A percentile compares a stretch with the other conserved stretches of the same genome.
Conservation (phyloP, 2,797 vertebrate genomes). For the Myotis findleyi region DNA sequence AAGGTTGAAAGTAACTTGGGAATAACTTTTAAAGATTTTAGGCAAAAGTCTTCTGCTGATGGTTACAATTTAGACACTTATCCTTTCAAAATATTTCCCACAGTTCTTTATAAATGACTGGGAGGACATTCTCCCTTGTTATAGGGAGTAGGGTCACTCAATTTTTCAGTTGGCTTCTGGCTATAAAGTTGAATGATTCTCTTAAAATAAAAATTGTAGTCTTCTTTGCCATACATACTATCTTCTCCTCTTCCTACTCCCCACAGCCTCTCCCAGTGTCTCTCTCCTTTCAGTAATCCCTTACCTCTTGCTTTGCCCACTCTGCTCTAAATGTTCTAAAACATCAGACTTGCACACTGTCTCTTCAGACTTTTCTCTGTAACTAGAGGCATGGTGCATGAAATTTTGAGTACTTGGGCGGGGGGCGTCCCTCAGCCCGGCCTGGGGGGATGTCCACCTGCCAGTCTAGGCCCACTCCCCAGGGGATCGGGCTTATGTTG, state of each 20-base stretch:
- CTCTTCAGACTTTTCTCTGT: background rate
- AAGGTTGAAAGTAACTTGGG: background rate
- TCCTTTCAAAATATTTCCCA: background rate
- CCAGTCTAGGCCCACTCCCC: too few relatives aligned
- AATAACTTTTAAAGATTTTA: background rate
- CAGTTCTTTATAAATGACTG: background rate
- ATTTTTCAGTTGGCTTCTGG: background rate
- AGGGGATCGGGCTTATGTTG: too few relatives aligned
- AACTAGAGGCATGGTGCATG: too few relatives aligned
- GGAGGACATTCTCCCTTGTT: background rate
- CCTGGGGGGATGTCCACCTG: too few relatives aligned
- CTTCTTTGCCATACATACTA: background rate
- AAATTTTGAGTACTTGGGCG: too few relatives aligned
- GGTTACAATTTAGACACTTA: background rate
- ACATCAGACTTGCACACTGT: background rate
- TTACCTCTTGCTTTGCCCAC: background rate
- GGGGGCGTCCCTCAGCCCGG: too few relatives aligned
- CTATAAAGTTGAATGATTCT: background rate
- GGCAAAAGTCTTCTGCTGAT: background rate
- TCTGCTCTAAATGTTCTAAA: accelerated
- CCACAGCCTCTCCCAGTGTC: background rate
- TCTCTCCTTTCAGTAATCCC: background rate
- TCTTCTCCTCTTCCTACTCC: background rate
- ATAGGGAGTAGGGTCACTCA: background rate
- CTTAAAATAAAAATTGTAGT: background rate